Conservation (phyloP, 2,888 invertebrate genomes). For the Magallana nippona region DNA sequence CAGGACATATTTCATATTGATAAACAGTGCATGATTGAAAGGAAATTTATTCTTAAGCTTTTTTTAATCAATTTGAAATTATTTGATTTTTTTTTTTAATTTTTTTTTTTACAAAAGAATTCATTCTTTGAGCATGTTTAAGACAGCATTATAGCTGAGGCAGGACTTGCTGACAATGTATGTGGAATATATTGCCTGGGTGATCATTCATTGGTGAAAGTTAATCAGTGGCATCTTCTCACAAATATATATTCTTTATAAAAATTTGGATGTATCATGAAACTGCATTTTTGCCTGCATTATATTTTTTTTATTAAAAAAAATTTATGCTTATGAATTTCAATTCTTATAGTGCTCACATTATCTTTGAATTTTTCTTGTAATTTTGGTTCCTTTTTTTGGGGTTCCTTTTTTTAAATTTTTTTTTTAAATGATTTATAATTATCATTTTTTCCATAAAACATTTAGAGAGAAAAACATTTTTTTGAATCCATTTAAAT, state of each 20-base stretch:
- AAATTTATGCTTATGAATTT: background rate
- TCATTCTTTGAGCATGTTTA: background rate
- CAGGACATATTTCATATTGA: background rate
- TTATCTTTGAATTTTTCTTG: too few species aligned
- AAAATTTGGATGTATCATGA: background rate
- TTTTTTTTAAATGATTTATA: background rate
- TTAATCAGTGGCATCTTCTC: slow-evolving; percentile 22
- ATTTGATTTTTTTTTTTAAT: background rate
- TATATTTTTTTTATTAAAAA: background rate
- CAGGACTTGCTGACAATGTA: slow-evolving; percentile 26
- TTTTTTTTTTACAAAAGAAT: background rate
- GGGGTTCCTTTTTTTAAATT: too few species aligned
- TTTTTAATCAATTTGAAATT: background rate
- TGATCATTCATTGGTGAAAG: slow-evolving; percentile 32
- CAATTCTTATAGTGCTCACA: too few species aligned
- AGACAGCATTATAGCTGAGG: background rate
- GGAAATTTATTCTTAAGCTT: background rate
- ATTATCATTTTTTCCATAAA: background rate
- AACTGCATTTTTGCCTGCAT: slow-evolving; percentile 10
- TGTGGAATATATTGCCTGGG: slow-evolving; percentile 33
- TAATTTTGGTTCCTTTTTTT: too few species aligned
- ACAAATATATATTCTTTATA: slow-evolving; percentile 3
- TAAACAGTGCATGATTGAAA: slow-evolving; percentile 3
- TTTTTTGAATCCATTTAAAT: background rate
- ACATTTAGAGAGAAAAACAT: background rate